Evolutionary conservation across 35 echinoderm and acorn worm species (phyloP).

Genomic region (Anneissia japonica): DNA sequence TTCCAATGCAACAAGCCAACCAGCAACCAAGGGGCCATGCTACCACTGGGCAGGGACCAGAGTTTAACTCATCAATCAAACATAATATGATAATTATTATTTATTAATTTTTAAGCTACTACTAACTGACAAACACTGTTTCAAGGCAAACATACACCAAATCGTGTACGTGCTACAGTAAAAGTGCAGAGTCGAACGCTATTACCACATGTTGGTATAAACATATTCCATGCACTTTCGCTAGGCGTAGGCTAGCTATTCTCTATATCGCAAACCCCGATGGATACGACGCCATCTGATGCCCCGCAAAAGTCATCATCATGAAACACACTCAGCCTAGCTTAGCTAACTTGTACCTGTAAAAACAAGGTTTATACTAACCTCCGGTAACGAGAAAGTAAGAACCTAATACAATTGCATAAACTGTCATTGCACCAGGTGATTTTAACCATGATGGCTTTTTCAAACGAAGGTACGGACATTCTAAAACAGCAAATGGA

Average conservation of each 20-base stretch:
- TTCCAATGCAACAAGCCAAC: too few relatives aligned
- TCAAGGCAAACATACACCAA: too few relatives aligned
- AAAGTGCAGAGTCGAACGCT: too few relatives aligned
- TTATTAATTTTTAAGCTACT: too few relatives aligned
- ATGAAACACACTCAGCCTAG: not conserved
- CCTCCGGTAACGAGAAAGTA: slow-evolving; percentile 98
- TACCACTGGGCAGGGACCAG: too few relatives aligned
- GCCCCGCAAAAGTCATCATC: not conserved
- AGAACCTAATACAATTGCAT: slow-evolving; percentile 70
- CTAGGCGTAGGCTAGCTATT: not conserved
- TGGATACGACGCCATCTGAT: not conserved
- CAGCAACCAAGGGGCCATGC: too few relatives aligned
- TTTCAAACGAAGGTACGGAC: slow-evolving; percentile 78
- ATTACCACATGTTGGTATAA: too few relatives aligned
- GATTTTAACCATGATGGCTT: slow-evolving; percentile 82
- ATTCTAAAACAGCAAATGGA: slow-evolving; percentile 85
- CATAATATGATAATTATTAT: too few relatives aligned
- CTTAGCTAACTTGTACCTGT: not conserved
- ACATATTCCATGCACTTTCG: not conserved
- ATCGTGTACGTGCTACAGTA: too few relatives aligned
- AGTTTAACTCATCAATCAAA: too few relatives aligned
- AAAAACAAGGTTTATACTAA: not conserved
- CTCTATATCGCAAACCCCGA: not conserved
- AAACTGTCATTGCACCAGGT: slow-evolving; percentile 90
- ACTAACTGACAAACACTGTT: too few relatives aligned